Evolutionary conservation across 2,113 vertebrate genomes (phyloP), one percentile per base, ranked within the genome.

Genomic region (Orientallactaga bullata): DNA sequence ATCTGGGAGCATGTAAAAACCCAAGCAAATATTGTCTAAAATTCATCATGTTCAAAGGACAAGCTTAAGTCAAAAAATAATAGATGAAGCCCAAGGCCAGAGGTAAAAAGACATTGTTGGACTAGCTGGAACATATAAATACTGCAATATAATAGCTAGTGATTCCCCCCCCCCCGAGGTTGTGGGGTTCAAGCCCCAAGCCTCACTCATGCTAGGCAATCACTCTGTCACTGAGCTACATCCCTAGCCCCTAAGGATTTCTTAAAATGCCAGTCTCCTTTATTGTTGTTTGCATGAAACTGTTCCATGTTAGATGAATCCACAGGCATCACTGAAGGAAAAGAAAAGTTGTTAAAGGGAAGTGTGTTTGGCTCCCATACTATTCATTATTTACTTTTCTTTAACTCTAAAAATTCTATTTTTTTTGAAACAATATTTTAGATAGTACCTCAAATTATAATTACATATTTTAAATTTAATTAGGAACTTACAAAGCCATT

Each of bases 401-500:
- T 74, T 63, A 81, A 86, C 77, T 90, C 55, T 85, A n/a, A 60
- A 90, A 47, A 15, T 69, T 89, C 12, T 1, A 93, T 92, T 89
- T 93, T 71, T 85, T 87, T 82, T 81, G 51, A 80, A 91, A 13
- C 24, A 1, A 0, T 13, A 72, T 37, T 90, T 71, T 55, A 63
- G 10, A 82, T 47, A 82, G 2, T n/a, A 83, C 73, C 35, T 68
- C 73, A 39, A 81, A 39, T n/a, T 66, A 23, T 82, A 81, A 37
- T 66, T 21, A 32, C 32, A 2, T 39, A 81, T 66, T 87, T 73
- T 55, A 88, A 79, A 60, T n/a, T 80, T 51, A 51, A n/a, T 83
- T 65, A 55, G 60, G 21, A 60, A 96, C 89, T 92, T 92, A 91
- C 85, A 94, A 96, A 88, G 12, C 8, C 2, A 83, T 68, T 8